Base-by-base conservation (phyloP, 2,797 vertebrate species). In the Darevskia nairensis region DNA sequence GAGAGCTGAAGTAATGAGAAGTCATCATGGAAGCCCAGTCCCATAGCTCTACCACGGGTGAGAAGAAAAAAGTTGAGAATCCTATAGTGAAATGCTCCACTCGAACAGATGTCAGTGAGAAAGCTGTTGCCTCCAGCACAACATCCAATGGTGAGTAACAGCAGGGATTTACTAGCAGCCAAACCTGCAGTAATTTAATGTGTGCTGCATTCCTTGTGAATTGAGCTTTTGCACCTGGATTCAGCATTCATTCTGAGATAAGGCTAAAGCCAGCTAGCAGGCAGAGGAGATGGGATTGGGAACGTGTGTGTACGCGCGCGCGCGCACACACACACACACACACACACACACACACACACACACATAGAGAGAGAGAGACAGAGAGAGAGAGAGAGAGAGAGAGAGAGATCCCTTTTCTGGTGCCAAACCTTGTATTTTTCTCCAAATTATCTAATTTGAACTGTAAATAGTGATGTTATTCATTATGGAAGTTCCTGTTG, bases 11-110 rank as follows among this genome's bases (percentile, higher is more conserved):
- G 99, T 98, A 98, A 99, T 99, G 99, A 98, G 94, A 98, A 97
- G 97, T 96, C 96, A 97, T 95, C 97, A 99, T 99, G 99, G 98
- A 99, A 98, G 98, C 98, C 93, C 98, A 99, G 96, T 98, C 98
- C 97, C 99, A 98, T 96, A 98, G 97, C 96, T 98, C 98, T 97
- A 96, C 98, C 89, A 96, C 97, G 94, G 96, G 97, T 94, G 98
- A 99, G 97, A 99, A 99, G 97, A 99, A 99, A 96, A 99, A 99
- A 97, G 98, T 97, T 93, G 98, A 99, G 96, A 98, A 98, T 97
- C 98, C 98, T 95, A 97, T 99, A 59, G 98, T 98, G 92, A 99
- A 99, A 95, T 98, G 98, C 94, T 97, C 98, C 82, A 95, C 96
- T 76, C 97, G 98, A 93, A 95, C 97, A 96, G 98, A 99, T 96